Base-by-base conservation (phyloP, 2,888 invertebrate genomes). In the Leptinotarsa peninsularis region DNA sequence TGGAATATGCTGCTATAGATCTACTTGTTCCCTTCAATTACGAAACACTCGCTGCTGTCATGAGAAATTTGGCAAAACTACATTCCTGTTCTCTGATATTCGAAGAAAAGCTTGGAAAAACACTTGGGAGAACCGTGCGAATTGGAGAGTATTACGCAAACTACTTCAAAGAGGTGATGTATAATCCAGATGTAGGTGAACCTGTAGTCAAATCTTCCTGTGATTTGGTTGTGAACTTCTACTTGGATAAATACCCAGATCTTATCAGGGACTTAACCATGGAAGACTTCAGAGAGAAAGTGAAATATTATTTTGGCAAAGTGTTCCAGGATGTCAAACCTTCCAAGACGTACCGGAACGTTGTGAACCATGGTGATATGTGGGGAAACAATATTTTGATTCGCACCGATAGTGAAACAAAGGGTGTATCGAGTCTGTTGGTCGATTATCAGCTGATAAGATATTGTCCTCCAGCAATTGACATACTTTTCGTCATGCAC, bases 381-480 rank as follows among this genome's bases (percentile, higher is more conserved):
- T 85, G 85, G 83, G 74, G 76, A 14, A 82, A 81, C 71, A 86
- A 87, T 77, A 76, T 85, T 13, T 83, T 85, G 54, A 79, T 82
- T 49, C 66, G 63, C 33, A 63, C 71, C 14, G 69, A 27, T 23
- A 23, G 73, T 52, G 74, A 75, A 27, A 72, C 13, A 23, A 18
- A 43, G 0, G 14, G 7, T 23, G 23, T 33, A 49, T 23, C 56
- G n/a, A 52, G 73, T 58, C 83, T 82, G 69, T 76, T 87, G 33
- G 76, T 86, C 10, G 86, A 86, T 80, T 87, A 81, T 75, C 85
- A 86, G 79, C 75, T 81, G 3, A 80, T 82, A n/a, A 76, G 84
- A 56, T 93, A 92, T 84, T 91, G 91, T 21, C 93, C 93, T 0
- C 91, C 92, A 0, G 90, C 91, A 27, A 88, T 92, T 52, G 94